Conservation (phyloP, 2,113 vertebrate genomes). For the Erythrolamprus reginae region DNA sequence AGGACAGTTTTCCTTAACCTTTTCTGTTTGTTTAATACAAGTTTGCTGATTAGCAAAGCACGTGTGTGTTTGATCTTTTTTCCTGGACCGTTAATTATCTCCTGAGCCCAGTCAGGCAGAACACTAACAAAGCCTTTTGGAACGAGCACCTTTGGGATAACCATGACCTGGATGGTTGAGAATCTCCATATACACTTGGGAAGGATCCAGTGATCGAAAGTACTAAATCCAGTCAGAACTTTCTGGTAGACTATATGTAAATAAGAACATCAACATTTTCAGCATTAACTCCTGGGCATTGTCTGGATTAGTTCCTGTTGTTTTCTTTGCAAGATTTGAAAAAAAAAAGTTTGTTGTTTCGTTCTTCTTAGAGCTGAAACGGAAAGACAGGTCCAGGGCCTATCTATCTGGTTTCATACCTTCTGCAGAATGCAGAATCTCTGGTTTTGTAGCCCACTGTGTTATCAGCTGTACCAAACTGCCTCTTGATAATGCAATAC, state of each 20-base stretch:
- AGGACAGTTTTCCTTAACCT: too few species aligned
- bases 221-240: not conserved
- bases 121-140: not conserved
- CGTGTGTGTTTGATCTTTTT: too few species aligned
- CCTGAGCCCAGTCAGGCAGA: too few species aligned
- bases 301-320: not conserved
- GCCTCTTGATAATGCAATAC: not conserved
- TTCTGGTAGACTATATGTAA: not conserved
- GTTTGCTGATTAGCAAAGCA: too few species aligned
- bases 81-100: too few species aligned
- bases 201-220: not conserved
- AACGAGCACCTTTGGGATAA: not conserved
- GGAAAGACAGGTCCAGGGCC: not conserved
- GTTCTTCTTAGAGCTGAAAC: not conserved
- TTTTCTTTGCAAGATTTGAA: not conserved
- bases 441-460: not conserved
- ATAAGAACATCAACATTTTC: not conserved
- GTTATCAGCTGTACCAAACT: not conserved
- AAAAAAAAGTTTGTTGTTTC: not conserved
- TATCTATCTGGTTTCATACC: not conserved
- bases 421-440: not conserved
- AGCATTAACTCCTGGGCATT: not conserved
- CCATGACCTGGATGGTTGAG: not conserved
- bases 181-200: not conserved
- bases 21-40: too few species aligned